These are phyloP conservation scores for Chloebia gouldiae DNA, from an alignment of 2,113 vertebrate genomes.

Conservation along the genomic window DNA sequence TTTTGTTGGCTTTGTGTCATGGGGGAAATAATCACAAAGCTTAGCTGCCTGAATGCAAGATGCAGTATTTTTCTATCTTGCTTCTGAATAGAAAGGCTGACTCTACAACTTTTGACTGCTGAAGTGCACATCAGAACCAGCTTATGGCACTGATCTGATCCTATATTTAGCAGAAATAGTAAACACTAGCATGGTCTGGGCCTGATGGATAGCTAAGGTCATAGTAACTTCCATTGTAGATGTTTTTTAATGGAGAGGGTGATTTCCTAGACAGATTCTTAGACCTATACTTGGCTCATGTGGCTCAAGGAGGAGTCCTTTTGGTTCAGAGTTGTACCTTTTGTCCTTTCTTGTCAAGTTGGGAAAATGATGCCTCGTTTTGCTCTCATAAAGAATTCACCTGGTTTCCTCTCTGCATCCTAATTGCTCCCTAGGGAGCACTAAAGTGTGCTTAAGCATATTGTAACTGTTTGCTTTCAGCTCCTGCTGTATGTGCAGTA, in stretches of 20 bases:
- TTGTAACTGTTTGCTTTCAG: conserved; percentile 52
- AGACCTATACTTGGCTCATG: not conserved
- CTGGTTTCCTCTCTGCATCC: conserved; percentile 55
- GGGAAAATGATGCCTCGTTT: conserved; percentile 1
- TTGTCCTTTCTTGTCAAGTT: conserved; percentile 60
- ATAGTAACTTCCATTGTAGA: not conserved
- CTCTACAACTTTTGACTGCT: not conserved
- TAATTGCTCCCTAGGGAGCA: conserved; percentile 60
- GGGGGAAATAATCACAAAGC: not conserved
- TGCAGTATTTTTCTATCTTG: not conserved
- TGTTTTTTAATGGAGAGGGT: not conserved
- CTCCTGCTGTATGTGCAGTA: conserved; percentile 11
- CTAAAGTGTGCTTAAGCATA: conserved; percentile 70
- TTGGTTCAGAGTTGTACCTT: not conserved
- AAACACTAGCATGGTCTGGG: not conserved
- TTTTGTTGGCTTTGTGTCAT: not conserved
- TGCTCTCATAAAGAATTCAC: conserved; percentile 62
- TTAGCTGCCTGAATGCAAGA: not conserved
- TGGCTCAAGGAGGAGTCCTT: conserved; percentile 17
- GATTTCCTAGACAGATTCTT: not conserved
- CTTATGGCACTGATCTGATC: not conserved
- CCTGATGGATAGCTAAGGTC: not conserved
- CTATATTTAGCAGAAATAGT: not conserved
- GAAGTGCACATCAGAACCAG: not conserved
- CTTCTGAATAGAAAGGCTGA: not conserved